Base-by-base conservation (phyloP, 2,797 vertebrate genomes). In the Danio tinwini region DNA sequence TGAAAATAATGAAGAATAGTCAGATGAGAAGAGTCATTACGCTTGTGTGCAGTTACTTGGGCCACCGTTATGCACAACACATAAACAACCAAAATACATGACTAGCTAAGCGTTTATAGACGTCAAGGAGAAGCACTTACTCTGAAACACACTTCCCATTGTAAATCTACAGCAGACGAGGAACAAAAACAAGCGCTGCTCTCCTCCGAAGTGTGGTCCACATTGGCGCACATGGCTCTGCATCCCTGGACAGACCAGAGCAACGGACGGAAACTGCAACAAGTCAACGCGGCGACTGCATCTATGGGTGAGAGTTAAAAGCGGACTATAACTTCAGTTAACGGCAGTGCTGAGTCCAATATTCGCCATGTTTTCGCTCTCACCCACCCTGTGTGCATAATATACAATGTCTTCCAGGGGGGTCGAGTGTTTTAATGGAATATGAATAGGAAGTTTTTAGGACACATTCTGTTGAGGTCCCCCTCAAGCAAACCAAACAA, bases 61-160 rank as follows among this genome's bases (percentile, higher is more conserved):
- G 12, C 12, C 5, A 6, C 17, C 45, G 37, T 56, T 68, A 73
- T 11, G 2, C 56, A 47, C 14, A 72, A 72, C 40, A 29, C 3
- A 55, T 37, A 75, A 65, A 56, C 8, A 53, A 53, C 1, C 29
- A 45, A 65, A 64, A 40, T 10, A n/a, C 42, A 50, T 21, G 8
- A 59, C 8, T 44, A n/a, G n/a, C n/a, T n/a, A 1, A 29, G 17
- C 5, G 49, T 73, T 39, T 65, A 2, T 56, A 65, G 49, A 56
- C 12, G 56, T 62, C 12, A 52, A 59, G 21, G 9, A 69, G 12
- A 77, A 50, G n/a, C n/a, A 78, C 76, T 78, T 78, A 78, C 76
- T 62, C 17, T 21, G 64, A 42, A 78, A 44, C n/a, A 69, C 56
- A 62, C 7, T 21, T 70, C 56, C 9, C 29, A 50, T 6, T 19